Evolutionary conservation across 2,888 invertebrate genomes (phyloP), one percentile per base, ranked within the genome.

Genomic region (Osmoderma eremita): DNA sequence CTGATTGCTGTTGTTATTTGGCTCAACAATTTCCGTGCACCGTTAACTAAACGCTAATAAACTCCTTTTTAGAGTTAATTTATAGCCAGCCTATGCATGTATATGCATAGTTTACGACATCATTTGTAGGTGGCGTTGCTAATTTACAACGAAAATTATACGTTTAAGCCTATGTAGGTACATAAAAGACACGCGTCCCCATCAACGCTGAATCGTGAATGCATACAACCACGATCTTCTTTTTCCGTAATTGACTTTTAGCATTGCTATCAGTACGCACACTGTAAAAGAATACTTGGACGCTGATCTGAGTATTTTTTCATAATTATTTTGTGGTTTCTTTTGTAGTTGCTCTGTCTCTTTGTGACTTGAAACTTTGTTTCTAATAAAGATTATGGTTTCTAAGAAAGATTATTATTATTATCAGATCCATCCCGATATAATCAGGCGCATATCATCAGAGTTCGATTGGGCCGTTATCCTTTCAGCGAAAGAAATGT

Each of bases 121-220:
- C 45, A 45, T 45, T 61, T 45, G 24, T 45, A 61, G 58, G 15
- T 30, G 45, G 45, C 58, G 41, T 30, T 24, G 45, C 45, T 41
- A 45, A 61, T 61, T 61, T 61, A 61, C 45, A 36, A 45, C 45
- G 45, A 15, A 53, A 38, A 53, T 53, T 53, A 53, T 17, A 53
- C 53, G 53, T 30, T 6, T 53, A 53, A 36, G 18, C 38, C 10
- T 38, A 38, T 30, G 30, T 30, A 30, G 5, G 30, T 30, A 30
- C 30, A 30, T n/a, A n/a, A n/a, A n/a, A 30, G 30, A 30, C 30
- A 30, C 30, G 30, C 30, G 30, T 30, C 6, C 30, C 6, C 30
- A 30, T 30, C 10, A 30, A 30, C n/a, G 6, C 30, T 6, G 30
- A 30, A 2, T 30, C 30, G 30, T 10, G 30, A 30, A 30, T 1